These are phyloP conservation scores for Ailurus styani DNA, from an alignment of 2,113 vertebrate genomes.

Conservation along the genomic window DNA sequence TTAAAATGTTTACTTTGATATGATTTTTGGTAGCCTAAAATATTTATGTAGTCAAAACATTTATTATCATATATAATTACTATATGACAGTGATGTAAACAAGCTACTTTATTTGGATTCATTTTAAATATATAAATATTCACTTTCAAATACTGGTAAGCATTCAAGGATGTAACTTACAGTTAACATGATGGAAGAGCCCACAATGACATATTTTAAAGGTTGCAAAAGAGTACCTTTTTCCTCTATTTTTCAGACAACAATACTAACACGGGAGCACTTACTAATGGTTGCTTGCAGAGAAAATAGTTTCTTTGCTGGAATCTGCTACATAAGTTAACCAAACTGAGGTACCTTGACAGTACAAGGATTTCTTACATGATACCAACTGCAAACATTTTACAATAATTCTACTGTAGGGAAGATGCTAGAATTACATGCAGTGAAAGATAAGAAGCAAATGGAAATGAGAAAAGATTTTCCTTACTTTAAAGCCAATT, in stretches of 20 bases:
- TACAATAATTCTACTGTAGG: not conserved
- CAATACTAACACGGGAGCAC: not conserved
- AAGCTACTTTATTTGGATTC: not conserved
- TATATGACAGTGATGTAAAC: not conserved
- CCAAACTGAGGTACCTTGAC: not conserved
- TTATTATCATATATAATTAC: not conserved
- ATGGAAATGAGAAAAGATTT: not conserved
- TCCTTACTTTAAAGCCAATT: not conserved
- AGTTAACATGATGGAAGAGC: not conserved
- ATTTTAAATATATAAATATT: not conserved
- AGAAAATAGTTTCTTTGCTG: not conserved
- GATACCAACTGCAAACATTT: not conserved
- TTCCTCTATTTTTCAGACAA: not conserved
- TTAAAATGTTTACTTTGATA: not conserved
- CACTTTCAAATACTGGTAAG: not conserved
- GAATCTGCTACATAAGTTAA: not conserved
- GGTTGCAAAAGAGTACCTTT: fast-evolving
- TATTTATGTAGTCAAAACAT: not conserved
- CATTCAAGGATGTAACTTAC: not conserved
- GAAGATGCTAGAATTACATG: not conserved
- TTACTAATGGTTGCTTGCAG: not conserved
- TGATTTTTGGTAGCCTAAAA: not conserved
- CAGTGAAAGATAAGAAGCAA: not conserved
- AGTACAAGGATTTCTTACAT: not conserved
- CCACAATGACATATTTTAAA: not conserved